A percentile compares a stretch with the other conserved stretches of the same genome.
Conservation (phyloP, 2,113 vertebrate genomes). For the Thinocorus orbignyianus region DNA sequence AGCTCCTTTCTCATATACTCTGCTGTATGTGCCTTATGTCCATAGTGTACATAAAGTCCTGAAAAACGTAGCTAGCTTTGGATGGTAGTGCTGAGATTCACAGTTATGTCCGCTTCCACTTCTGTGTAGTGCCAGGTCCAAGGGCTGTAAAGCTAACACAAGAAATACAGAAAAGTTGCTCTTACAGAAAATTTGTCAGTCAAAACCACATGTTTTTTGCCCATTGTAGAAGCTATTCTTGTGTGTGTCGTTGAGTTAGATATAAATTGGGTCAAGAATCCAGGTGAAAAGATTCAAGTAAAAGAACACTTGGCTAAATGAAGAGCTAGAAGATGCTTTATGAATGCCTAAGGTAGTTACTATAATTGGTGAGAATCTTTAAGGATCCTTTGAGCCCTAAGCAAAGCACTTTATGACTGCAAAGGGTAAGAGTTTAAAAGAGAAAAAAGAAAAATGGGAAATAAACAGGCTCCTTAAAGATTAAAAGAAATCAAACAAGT, state of each 20-base stretch:
- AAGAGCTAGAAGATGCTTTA: neutral
- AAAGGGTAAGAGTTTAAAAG: neutral
- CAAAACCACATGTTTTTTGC: neutral
- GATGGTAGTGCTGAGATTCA: neutral
- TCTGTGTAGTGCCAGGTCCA: neutral
- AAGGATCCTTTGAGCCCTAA: neutral
- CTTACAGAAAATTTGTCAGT: neutral
- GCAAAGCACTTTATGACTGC: neutral
- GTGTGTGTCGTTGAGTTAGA: neutral
- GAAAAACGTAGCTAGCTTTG: neutral
- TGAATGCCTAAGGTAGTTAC: neutral
- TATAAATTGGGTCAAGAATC: neutral
- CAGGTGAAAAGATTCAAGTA: neutral
- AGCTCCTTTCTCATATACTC: neutral
- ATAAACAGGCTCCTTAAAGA: neutral
- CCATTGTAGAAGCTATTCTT: neutral
- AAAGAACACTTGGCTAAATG: constrained; percentile 1
- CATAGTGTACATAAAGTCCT: neutral
- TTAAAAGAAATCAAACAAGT: neutral
- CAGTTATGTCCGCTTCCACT: neutral
- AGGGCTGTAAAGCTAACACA: neutral
- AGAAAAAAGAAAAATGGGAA: neutral
- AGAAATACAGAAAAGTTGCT: neutral
- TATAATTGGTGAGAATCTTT: neutral
- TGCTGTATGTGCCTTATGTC: neutral